Evolutionary conservation across 2,888 invertebrate genomes (phyloP).

Genomic region (Axea sp.): DNA sequence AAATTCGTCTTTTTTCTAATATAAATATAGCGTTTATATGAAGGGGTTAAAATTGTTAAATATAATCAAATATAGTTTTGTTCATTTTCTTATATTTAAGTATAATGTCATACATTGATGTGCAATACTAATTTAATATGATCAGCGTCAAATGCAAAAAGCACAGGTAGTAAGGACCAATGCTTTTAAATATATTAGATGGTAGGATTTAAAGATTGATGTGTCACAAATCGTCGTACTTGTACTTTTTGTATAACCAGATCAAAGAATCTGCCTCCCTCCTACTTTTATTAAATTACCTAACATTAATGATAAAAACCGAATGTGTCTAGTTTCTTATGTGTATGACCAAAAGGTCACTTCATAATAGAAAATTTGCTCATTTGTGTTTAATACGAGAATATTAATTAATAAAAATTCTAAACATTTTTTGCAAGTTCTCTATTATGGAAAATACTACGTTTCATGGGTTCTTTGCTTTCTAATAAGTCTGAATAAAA

Average conservation of each 20-base stretch:
- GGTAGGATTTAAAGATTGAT: conserved; percentile 4
- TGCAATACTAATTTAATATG: no score
- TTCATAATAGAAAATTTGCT: conserved; percentile 14
- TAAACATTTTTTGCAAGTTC: neutral
- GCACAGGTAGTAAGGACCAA: neutral
- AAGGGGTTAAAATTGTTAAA: no score
- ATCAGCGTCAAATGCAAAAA: no score
- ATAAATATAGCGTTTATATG: no score
- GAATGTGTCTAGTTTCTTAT: neutral
- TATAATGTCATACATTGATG: no score
- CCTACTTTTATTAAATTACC: neutral
- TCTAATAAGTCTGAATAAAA: neutral
- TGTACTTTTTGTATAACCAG: neutral
- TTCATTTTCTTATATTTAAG: no score
- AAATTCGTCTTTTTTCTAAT: no score
- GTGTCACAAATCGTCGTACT: conserved; percentile 9
- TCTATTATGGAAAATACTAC: conserved; percentile 17
- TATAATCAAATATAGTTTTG: no score
- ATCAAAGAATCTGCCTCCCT: neutral
- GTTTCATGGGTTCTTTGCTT: conserved; percentile 5
- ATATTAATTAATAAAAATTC: neutral
- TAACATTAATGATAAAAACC: neutral
- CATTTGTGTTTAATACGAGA: neutral
- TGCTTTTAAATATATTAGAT: conserved; percentile 2
- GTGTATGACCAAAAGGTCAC: conserved; percentile 2